These are phyloP conservation scores for Leptobrachium ailaonicum DNA, from an alignment of 2,113 vertebrate species.

Conservation along the genomic window DNA sequence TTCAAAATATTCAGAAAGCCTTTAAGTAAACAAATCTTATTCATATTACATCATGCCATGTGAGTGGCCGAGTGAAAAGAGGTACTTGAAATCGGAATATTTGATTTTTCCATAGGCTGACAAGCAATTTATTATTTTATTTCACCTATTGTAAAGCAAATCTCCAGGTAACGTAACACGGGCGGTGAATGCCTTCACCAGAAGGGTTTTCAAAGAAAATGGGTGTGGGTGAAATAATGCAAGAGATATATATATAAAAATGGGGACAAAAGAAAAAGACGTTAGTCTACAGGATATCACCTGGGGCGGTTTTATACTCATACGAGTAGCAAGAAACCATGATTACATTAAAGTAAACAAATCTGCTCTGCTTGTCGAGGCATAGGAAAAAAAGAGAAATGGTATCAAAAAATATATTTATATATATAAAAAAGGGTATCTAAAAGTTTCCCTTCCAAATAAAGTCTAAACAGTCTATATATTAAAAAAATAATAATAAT, in stretches of 20 bases:
- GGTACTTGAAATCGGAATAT: constrained; percentile 12
- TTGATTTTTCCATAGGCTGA: constrained; percentile 27
- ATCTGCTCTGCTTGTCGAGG: too few species aligned
- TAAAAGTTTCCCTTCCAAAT: too few species aligned
- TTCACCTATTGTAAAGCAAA: neutral
- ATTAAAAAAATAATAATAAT: too few species aligned
- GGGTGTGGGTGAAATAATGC: neutral
- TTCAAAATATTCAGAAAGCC: constrained; percentile 62
- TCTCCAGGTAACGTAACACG: neutral
- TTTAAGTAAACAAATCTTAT: constrained; percentile 65
- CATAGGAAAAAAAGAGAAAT: too few species aligned
- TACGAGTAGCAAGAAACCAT: too few species aligned
- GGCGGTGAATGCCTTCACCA: neutral
- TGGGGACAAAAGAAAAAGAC: neutral
- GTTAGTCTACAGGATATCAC: neutral
- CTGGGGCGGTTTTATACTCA: neutral
- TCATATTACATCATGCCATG: constrained; percentile 58
- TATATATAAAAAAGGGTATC: too few species aligned
- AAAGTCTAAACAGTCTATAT: too few species aligned
- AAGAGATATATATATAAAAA: neutral
- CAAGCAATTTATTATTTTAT: constrained; percentile 2
- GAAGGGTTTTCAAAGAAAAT: neutral
- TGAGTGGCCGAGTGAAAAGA: constrained; percentile 52
- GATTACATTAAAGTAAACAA: too few species aligned
- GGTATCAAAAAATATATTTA: too few species aligned